Evolutionary conservation across 2,888 invertebrate genomes (phyloP).

Genomic region (Hedya salicella): DNA sequence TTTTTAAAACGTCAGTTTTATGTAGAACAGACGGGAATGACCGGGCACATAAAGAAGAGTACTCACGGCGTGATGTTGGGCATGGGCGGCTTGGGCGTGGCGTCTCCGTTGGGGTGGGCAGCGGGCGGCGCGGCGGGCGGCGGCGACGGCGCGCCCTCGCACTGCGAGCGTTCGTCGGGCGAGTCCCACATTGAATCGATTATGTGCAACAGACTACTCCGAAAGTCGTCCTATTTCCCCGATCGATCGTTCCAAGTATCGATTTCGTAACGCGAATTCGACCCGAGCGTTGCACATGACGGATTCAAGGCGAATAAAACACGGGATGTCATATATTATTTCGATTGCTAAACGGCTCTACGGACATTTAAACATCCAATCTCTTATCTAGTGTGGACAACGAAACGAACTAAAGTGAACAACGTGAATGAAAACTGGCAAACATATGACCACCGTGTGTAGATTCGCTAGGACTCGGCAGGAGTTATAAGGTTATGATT

Average conservation of each 20-base stretch:
- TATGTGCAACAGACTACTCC: slow-evolving; percentile 86
- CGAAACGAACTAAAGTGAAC: slow-evolving; percentile 78
- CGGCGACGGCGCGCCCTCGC: slow-evolving; percentile 74
- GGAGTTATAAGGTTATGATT: slow-evolving; percentile 57
- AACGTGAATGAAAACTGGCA: slow-evolving; percentile 78
- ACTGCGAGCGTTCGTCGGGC: slow-evolving; percentile 85
- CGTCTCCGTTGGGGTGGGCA: slow-evolving; percentile 67
- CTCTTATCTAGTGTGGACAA: slow-evolving; percentile 76
- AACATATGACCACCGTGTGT: slow-evolving; percentile 85
- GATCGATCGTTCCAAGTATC: slow-evolving; percentile 62
- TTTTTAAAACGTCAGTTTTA: background rate
- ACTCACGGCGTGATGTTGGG: slow-evolving; percentile 87
- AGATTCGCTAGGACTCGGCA: slow-evolving; percentile 82
- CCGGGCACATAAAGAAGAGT: background rate
- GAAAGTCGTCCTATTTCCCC: slow-evolving; percentile 83
- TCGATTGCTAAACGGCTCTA: slow-evolving; percentile 80
- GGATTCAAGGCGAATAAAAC: slow-evolving; percentile 86
- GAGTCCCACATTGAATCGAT: slow-evolving; percentile 86
- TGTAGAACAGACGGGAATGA: background rate
- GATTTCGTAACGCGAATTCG: slow-evolving; percentile 62
- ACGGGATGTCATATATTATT: slow-evolving; percentile 86
- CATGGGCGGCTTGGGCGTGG: slow-evolving; percentile 80
- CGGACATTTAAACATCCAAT: slow-evolving; percentile 81
- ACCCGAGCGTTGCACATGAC: slow-evolving; percentile 84
- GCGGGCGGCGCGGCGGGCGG: slow-evolving; percentile 69